These are phyloP conservation scores for Lordiphosa mommai DNA, from an alignment of 1,140 invertebrate species.

Conservation along the genomic window DNA sequence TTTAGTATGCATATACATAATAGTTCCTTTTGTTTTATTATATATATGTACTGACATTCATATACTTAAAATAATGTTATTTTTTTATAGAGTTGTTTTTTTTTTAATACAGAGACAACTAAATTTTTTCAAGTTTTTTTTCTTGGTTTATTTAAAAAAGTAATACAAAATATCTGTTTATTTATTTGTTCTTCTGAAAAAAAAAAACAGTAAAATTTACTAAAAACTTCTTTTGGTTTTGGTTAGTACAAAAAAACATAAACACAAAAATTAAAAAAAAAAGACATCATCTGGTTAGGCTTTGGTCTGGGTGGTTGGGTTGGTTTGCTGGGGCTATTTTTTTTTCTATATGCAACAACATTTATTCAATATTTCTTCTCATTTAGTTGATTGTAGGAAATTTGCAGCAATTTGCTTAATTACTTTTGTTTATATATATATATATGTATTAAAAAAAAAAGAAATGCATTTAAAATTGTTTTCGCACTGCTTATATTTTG, in stretches of 20 bases:
- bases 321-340: slow-evolving; percentile 21
- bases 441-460: slow-evolving; percentile 1
- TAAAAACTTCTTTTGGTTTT: slow-evolving; percentile 12
- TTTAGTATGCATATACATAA: slow-evolving; percentile 24
- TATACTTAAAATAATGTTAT: slow-evolving; percentile 1
- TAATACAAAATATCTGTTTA: slow-evolving; percentile 69
- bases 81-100: slow-evolving; percentile 43
- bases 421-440: slow-evolving; percentile 2
- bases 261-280: no score
- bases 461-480: slow-evolving; percentile 5
- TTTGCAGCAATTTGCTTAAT: slow-evolving; percentile 41
- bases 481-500: neutral
- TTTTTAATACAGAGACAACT: slow-evolving; percentile 28
- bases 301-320: slow-evolving; percentile 19
- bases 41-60: slow-evolving; percentile 32
- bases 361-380: slow-evolving; percentile 28
- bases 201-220: slow-evolving; percentile 17
- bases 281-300: slow-evolving; percentile 11
- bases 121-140: slow-evolving; percentile 14
- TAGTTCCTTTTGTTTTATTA: neutral
- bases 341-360: slow-evolving; percentile 36
- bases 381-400: slow-evolving; percentile 60
- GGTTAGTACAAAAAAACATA: neutral
- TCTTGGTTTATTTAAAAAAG: slow-evolving; percentile 46
- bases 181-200: slow-evolving; percentile 8